phyloP scores from a whole-genome alignment of 2,797 vertebrate species.

The Thaleichthys pacificus region DNA sequence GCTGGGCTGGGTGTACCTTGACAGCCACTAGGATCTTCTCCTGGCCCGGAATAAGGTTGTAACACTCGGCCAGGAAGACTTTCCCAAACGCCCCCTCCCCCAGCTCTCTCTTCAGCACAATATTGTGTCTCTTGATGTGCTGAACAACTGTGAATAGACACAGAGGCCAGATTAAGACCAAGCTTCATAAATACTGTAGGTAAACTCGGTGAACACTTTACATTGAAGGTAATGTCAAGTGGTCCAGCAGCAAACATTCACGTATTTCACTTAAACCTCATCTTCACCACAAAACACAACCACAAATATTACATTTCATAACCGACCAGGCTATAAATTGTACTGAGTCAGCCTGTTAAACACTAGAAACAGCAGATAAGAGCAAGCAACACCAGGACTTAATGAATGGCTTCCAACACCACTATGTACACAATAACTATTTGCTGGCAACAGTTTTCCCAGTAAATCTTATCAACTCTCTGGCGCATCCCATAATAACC shows the following conservation, averaged over 20 bases:
- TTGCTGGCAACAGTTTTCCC: not conserved
- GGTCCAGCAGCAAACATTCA: not conserved
- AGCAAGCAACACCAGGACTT: too few relatives aligned
- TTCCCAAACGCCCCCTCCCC: conserved; percentile 98
- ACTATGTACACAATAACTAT: not conserved
- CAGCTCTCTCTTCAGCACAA: conserved; percentile 94
- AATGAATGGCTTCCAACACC: too few relatives aligned
- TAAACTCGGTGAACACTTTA: not conserved
- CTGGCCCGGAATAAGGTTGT: conserved; percentile 91
- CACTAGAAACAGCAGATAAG: too few relatives aligned
- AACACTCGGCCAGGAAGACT: conserved; percentile 97
- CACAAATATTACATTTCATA: too few relatives aligned
- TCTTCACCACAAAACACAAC: not conserved
- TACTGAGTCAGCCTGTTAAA: too few relatives aligned
- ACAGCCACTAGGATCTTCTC: conserved; percentile 98
- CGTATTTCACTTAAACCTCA: not conserved
- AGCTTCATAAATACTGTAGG: not conserved
- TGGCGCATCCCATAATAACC: not conserved
- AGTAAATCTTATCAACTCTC: not conserved
- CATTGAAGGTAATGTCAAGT: not conserved
- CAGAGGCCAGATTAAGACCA: conserved; percentile 3
- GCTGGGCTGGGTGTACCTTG: conserved; percentile 78
- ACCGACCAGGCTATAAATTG: too few relatives aligned
- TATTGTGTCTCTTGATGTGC: conserved; percentile 98
- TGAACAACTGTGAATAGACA: conserved; percentile 86